A percentile compares a stretch with the other conserved stretches of the same genome.
phyloP scores from a whole-genome alignment of 2,888 invertebrate genomes.

The Troglohyphantes excavatus region DNA sequence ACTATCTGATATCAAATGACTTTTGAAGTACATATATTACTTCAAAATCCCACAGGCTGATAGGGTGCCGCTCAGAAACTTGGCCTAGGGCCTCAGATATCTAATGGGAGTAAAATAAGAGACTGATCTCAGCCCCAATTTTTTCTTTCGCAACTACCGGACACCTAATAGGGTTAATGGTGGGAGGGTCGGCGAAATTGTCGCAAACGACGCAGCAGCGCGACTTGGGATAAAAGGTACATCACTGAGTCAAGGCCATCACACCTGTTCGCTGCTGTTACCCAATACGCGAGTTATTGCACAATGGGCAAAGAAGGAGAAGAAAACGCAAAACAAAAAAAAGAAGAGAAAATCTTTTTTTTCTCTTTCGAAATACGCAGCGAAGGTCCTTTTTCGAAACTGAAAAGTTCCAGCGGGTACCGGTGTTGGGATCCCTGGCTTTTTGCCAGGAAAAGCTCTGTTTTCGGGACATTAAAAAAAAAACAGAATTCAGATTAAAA shows the following conservation, averaged over 20 bases:
- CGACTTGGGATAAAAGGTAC: constrained; percentile 64
- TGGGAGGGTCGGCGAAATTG: neutral
- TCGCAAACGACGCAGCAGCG: constrained; percentile 6
- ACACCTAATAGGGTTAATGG: constrained; percentile 31
- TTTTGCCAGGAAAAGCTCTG: constrained; percentile 21
- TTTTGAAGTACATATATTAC: too few relatives aligned
- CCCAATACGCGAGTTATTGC: constrained; percentile 69
- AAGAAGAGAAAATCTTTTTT: constrained; percentile 45
- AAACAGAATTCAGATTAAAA: neutral
- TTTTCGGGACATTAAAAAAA: neutral
- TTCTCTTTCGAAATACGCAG: constrained; percentile 38
- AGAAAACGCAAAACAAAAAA: constrained; percentile 14
- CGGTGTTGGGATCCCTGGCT: constrained; percentile 18
- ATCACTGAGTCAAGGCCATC: constrained; percentile 63
- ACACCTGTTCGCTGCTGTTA: constrained; percentile 67
- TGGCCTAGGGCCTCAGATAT: too few relatives aligned
- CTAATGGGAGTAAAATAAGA: too few relatives aligned
- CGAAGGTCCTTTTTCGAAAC: constrained; percentile 56
- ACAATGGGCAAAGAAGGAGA: constrained; percentile 43
- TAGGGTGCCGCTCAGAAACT: too few relatives aligned
- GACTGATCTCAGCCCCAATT: neutral
- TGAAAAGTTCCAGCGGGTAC: constrained; percentile 55
- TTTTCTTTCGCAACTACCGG: constrained; percentile 10
- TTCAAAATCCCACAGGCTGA: too few relatives aligned
- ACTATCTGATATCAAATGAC: too few relatives aligned